Evolutionary conservation across 2,888 invertebrate species (phyloP).

Genomic region (Conistra vaccinii): DNA sequence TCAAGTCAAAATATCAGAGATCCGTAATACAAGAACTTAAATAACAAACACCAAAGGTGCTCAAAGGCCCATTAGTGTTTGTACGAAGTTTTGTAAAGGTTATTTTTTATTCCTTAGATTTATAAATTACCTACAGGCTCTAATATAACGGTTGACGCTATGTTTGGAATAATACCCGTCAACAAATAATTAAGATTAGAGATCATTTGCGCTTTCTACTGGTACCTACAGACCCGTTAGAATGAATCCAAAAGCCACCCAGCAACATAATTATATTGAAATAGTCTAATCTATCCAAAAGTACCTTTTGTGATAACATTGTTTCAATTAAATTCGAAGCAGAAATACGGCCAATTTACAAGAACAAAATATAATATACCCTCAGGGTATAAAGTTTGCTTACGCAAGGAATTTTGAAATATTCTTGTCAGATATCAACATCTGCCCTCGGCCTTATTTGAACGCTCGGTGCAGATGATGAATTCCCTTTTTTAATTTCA

Average conservation of each 20-base stretch:
- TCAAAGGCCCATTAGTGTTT: too few relatives aligned
- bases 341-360: slow-evolving; percentile 13
- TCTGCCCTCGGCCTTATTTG: slow-evolving; percentile 48
- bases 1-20: not conserved
- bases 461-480: slow-evolving; percentile 52
- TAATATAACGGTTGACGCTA: rapidly evolving
- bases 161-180: not conserved
- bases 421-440: slow-evolving; percentile 42
- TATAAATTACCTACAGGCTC: not conserved
- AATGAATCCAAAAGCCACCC: slow-evolving; percentile 2
- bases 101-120: not conserved
- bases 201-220: not conserved
- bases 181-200: not conserved
- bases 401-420: slow-evolving; percentile 19
- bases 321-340: slow-evolving; percentile 22
- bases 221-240: not conserved
- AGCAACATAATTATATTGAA: not conserved
- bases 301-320: slow-evolving; percentile 12
- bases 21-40: not conserved
- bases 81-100: not conserved
- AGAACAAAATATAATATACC: slow-evolving; percentile 21
- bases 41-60: too few relatives aligned
- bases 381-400: slow-evolving; percentile 20
- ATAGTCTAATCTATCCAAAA: slow-evolving; percentile 1
- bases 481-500: slow-evolving; percentile 60